Evolutionary conservation across 2,888 invertebrate genomes (phyloP).

Genomic region (Cerastis rubricosa): DNA sequence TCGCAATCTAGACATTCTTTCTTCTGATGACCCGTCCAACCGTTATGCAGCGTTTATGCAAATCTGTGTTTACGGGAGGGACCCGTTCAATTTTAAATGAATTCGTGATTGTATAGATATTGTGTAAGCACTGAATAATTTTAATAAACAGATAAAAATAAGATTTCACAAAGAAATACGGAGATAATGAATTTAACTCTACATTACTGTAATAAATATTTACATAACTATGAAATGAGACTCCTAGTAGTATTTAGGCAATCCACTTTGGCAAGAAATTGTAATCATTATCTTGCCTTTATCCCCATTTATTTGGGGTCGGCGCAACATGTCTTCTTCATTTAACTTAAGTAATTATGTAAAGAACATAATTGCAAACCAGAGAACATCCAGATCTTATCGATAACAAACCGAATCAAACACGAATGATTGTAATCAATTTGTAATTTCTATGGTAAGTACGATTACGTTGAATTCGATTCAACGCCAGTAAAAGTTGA

Average conservation of each 20-base stretch:
- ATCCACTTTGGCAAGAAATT: not conserved
- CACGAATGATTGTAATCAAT: not conserved
- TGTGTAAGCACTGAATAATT: constrained; percentile 14
- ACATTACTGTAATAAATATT: too few relatives aligned
- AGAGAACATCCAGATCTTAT: not conserved
- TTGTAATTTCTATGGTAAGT: constrained; percentile 10
- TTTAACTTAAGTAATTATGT: too few relatives aligned
- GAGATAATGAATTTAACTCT: not conserved
- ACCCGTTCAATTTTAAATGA: constrained; percentile 15
- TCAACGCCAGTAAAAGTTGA: constrained; percentile 1
- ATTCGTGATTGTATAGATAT: constrained; percentile 10
- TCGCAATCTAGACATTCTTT: constrained; percentile 32
- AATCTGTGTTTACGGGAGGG: constrained; percentile 19
- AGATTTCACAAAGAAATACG: not conserved
- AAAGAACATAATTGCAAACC: not conserved
- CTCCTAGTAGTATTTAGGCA: not conserved
- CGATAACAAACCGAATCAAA: not conserved
- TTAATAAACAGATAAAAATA: not conserved
- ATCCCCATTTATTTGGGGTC: too few relatives aligned
- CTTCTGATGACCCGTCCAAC: constrained; percentile 13
- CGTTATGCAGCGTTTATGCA: constrained; percentile 30
- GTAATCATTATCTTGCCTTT: too few relatives aligned
- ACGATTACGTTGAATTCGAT: not conserved
- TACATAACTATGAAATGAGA: not conserved
- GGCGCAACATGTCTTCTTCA: too few relatives aligned